A percentile compares a stretch with the other conserved stretches of the same genome.
These are phyloP conservation scores for Ceyx margarethae DNA, from an alignment of 2,113 vertebrate genomes.

Conservation along the genomic window DNA sequence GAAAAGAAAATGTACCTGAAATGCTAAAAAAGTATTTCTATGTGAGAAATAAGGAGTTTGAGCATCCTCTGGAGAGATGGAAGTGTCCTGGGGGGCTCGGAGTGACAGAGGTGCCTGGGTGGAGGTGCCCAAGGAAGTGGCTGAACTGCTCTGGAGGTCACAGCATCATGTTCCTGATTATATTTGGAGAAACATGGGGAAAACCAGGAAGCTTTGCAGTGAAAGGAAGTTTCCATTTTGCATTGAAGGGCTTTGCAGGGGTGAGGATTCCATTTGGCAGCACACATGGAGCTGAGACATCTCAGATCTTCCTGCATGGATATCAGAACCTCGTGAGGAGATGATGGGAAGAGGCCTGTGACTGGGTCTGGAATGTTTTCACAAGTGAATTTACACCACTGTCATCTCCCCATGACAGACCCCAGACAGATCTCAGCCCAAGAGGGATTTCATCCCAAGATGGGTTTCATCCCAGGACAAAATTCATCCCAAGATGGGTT, in stretches of 20 bases:
- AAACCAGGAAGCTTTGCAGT: not conserved
- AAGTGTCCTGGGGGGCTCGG: not conserved
- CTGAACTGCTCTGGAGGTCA: fast-evolving
- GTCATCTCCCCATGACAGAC: not conserved
- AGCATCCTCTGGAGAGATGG: not conserved
- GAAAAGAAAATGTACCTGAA: constrained; percentile 4
- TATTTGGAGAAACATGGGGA: not conserved
- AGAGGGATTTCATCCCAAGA: not conserved
- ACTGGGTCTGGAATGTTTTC: not conserved
- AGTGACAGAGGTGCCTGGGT: fast-evolving
- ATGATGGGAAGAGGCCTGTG: not conserved
- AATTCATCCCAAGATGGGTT: not conserved
- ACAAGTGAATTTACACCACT: not conserved
- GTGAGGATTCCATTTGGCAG: not conserved
- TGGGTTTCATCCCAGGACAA: not conserved
- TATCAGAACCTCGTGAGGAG: not conserved
- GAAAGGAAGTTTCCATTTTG: not conserved
- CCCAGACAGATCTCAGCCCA: not conserved
- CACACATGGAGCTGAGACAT: not conserved
- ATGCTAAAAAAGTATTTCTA: not conserved
- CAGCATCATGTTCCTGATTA: not conserved
- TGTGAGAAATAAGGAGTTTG: fast-evolving
- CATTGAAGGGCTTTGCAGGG: not conserved
- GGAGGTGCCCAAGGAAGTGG: not conserved
- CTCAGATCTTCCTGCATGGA: not conserved